Evolutionary conservation across 2,797 vertebrate genomes (phyloP).

Genomic region (Aphelocoma californica): DNA sequence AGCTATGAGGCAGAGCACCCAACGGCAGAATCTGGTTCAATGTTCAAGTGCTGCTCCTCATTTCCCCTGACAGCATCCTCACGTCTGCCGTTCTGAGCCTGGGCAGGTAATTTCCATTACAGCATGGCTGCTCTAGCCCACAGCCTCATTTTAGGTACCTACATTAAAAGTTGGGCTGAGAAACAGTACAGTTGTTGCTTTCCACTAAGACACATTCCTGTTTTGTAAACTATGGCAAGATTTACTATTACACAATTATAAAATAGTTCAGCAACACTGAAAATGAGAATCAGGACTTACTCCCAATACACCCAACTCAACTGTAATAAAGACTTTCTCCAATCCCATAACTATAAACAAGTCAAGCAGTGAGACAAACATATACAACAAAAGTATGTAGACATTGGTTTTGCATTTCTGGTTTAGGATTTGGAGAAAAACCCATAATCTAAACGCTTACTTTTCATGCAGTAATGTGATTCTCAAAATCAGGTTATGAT

Average conservation of each 20-base stretch:
- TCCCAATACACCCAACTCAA: not conserved
- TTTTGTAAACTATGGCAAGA: not conserved
- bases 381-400: not conserved
- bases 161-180: not conserved
- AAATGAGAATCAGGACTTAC: not conserved
- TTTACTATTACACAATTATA: not conserved
- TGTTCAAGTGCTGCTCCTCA: not conserved
- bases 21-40: not conserved
- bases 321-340: not conserved
- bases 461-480: not conserved
- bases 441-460: not conserved
- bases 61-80: not conserved
- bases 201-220: not conserved
- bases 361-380: not conserved
- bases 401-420: not conserved
- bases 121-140: not conserved
- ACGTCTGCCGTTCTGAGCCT: fast-evolving
- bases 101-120: not conserved
- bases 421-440: not conserved
- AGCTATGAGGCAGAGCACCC: not conserved
- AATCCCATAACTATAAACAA: not conserved
- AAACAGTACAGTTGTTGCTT: not conserved
- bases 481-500: not conserved
- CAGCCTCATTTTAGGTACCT: not conserved
- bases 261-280: not conserved